Conservation (phyloP, 1,140 invertebrate species). For the Samia ricini region DNA sequence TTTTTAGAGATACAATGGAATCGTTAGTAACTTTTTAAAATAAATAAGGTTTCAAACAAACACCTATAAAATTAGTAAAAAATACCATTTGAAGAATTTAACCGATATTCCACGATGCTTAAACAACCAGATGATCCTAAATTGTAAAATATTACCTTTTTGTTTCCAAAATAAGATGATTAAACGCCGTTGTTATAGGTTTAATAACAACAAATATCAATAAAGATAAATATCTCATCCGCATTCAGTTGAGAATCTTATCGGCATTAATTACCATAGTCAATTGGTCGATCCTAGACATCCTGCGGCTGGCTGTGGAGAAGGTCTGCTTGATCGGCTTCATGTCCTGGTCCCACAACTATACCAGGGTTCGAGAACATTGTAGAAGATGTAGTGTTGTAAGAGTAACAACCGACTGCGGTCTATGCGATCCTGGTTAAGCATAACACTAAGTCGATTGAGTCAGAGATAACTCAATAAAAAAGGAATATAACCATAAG, state of each 20-base stretch:
- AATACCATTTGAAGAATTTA: no score
- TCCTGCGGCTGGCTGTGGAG: constrained; percentile 84
- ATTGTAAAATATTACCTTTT: no score
- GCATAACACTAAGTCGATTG: neutral
- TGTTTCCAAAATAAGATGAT: no score
- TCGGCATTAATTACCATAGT: constrained; percentile 67
- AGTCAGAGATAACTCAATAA: neutral
- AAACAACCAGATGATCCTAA: no score
- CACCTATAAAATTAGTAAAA: no score
- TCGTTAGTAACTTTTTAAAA: no score
- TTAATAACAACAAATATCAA: neutral
- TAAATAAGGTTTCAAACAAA: no score
- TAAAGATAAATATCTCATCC: neutral
- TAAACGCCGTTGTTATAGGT: no score
- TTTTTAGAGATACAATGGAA: no score
- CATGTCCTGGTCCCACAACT: constrained; percentile 93
- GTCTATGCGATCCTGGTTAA: constrained; percentile 30
- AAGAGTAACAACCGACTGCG: constrained; percentile 13
- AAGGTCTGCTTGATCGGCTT: constrained; percentile 88
- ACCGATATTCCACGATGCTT: no score
- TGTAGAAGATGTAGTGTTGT: constrained; percentile 31
- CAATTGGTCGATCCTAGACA: constrained; percentile 89
- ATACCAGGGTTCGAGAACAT: constrained; percentile 52
- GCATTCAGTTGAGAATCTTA: neutral
- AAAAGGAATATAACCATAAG: neutral